Evolutionary conservation across 1,140 invertebrate species (phyloP), one percentile per base, ranked within the genome.

Genomic region (Heliconius hermathena): DNA sequence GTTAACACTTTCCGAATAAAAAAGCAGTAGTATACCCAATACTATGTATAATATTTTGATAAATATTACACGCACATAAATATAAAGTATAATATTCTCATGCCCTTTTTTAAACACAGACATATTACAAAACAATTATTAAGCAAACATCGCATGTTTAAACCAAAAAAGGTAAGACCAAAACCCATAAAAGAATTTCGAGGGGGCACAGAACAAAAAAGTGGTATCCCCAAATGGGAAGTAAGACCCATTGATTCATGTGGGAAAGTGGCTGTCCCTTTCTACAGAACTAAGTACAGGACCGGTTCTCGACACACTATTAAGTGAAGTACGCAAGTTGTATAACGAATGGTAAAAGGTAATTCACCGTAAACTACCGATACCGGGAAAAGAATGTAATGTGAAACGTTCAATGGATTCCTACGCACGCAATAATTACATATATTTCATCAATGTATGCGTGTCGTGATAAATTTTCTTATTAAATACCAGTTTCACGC

Each of bases 231-330:
- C 81, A 85, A 80, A 77, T 81, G 80, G 81, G 85, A 79, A 79
- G 81, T 80, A 90, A 89, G 86, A 87, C 87, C 81, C 82, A 84
- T 85, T 87, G 87, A 89, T 88, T 84, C 83, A 86, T 85, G 85
- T 87, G 90, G 81, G 89, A 90, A 91, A 89, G 88, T 89, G 82
- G 84, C 83, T 86, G 86, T 87, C 87, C 87, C 84, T 89, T 90
- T 88, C 85, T 86, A 84, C 77, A 74, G n/a, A 22, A 13, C 0
- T 66, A 11, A 26, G n/a, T 29, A 66, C n/a, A 16, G 71, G 73
- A 81, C 79, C 79, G 79, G 79, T 81, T 77, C 46, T 77, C 29
- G 60, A 76, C 74, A 80, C 73, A 38, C 71, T 18, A 38, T 16
- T 71, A 11, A 22, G 60, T 66, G 16, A 71, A 52, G 71, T 73